These are phyloP conservation scores for Lampris incognitus DNA, from an alignment of 2,113 vertebrate genomes.

Conservation along the genomic window DNA sequence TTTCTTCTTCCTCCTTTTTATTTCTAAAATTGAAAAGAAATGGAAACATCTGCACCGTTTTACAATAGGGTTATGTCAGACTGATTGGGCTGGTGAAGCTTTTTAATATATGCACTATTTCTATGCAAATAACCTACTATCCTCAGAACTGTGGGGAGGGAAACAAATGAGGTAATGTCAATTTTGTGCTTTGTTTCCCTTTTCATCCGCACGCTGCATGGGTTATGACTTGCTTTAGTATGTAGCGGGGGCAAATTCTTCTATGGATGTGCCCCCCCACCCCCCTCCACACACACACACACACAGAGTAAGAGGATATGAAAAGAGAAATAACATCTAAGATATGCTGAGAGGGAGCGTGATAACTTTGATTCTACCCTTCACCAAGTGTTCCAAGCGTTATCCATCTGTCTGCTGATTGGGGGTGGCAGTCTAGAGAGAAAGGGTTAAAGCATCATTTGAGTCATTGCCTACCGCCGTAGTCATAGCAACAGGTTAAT, in stretches of 20 bases:
- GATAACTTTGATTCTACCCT: slow-evolving; percentile 59
- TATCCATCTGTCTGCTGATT: slow-evolving; percentile 60
- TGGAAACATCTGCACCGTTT: slow-evolving; percentile 67
- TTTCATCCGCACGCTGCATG: slow-evolving; percentile 33
- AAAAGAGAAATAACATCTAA: slow-evolving; percentile 39
- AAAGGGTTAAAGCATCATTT: slow-evolving; percentile 80
- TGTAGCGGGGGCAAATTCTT: slow-evolving; percentile 45
- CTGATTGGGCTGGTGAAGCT: slow-evolving; percentile 55
- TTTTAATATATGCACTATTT: slow-evolving; percentile 41
- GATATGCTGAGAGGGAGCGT: slow-evolving; percentile 27
- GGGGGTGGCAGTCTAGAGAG: slow-evolving; percentile 43
- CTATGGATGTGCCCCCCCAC: slow-evolving; percentile 16
- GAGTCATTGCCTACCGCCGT: slow-evolving; percentile 80
- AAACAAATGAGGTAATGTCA: slow-evolving; percentile 35
- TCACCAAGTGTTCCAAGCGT: slow-evolving; percentile 56
- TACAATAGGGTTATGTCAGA: slow-evolving; percentile 38
- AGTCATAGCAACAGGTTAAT: slow-evolving; percentile 88
- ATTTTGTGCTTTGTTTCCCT: slow-evolving; percentile 42
- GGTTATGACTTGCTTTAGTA: slow-evolving; percentile 55
- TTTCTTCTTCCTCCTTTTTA: slow-evolving; percentile 43
- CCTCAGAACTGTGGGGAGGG: slow-evolving; percentile 12
- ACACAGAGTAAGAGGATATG: slow-evolving; percentile 13
- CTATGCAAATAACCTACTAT: slow-evolving; percentile 42
- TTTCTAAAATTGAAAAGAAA: slow-evolving; percentile 40
- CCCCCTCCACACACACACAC: slow-evolving; percentile 18